These are phyloP conservation scores for Paradoxurus hermaphroditus DNA, from an alignment of 2,113 vertebrate genomes.

Conservation along the genomic window DNA sequence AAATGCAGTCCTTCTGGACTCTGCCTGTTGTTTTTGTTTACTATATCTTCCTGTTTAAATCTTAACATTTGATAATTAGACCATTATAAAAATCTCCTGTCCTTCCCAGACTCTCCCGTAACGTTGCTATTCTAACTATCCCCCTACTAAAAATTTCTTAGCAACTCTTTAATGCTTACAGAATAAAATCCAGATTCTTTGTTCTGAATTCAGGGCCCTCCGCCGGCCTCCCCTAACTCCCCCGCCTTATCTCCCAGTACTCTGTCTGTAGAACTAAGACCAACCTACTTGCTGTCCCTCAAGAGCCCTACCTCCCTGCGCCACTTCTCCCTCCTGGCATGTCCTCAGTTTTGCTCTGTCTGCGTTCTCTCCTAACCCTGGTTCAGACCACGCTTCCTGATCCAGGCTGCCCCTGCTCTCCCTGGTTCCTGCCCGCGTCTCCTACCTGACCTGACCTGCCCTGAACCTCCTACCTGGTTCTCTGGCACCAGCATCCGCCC, in stretches of 20 bases:
- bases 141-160: background rate
- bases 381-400: background rate
- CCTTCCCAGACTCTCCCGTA: background rate
- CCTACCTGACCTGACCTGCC: background rate
- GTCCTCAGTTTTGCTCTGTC: background rate
- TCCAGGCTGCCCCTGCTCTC: background rate
- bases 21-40: background rate
- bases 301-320: background rate
- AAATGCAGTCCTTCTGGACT: background rate
- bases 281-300: background rate
- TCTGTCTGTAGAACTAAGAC: background rate
- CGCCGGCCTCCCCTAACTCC: background rate
- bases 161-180: background rate
- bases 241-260: background rate
- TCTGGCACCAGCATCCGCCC: background rate
- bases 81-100: background rate
- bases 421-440: background rate
- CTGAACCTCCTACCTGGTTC: no score
- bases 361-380: background rate
- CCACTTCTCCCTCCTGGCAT: background rate
- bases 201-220: background rate
- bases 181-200: background rate
- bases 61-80: background rate
- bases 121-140: background rate
- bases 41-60: background rate